Evolutionary conservation across 2,888 invertebrate species (phyloP).

Genomic region (Thumatha senex): DNA sequence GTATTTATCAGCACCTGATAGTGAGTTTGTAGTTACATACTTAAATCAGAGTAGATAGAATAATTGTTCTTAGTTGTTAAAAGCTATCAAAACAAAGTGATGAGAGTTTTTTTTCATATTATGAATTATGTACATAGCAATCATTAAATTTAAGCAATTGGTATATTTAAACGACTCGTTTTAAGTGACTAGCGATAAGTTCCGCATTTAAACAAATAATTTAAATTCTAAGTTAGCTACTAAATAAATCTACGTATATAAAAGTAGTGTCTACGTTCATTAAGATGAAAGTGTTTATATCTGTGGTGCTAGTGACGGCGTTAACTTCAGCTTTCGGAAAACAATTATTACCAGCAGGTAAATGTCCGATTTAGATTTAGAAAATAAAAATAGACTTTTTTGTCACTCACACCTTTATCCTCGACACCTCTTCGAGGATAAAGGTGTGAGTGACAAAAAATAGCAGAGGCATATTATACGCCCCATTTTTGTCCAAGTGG

Average conservation of each 20-base stretch:
- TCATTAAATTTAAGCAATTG: too few species aligned
- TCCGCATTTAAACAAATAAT: too few species aligned
- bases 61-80: not conserved
- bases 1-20: not conserved
- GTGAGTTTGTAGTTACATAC: not conserved
- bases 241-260: too few species aligned
- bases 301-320: slow-evolving; percentile 41
- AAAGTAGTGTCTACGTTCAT: not conserved
- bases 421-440: too few species aligned
- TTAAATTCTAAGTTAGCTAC: too few species aligned
- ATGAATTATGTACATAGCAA: too few species aligned
- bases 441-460: too few species aligned
- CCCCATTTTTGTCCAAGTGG: too few species aligned
- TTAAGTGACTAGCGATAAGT: slow-evolving; percentile 7
- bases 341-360: slow-evolving; percentile 57
- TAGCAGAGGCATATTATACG: too few species aligned
- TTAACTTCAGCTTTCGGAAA: slow-evolving; percentile 44
- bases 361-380: not conserved
- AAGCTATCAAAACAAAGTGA: not conserved
- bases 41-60: too few species aligned
- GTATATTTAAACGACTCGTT: not conserved
- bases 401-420: not conserved
- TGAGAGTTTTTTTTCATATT: too few species aligned
- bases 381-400: not conserved
- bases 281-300: slow-evolving; percentile 59